phyloP scores from a whole-genome alignment of 23 tunicate species.

The Ascidia mentula region DNA sequence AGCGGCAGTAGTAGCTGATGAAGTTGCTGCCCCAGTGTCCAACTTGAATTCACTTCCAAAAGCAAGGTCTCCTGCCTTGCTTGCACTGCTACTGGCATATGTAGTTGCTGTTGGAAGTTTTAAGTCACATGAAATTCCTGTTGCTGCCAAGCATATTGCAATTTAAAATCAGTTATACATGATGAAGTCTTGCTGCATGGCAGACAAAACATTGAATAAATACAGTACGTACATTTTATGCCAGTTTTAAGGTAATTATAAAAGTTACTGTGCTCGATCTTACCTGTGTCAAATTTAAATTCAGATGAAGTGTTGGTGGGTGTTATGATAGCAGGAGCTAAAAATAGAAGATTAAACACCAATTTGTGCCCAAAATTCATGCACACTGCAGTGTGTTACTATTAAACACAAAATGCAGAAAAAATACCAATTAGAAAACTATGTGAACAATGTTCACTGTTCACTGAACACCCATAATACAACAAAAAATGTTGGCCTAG shows the following conservation, averaged over 20 bases:
- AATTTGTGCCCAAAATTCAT: not conserved
- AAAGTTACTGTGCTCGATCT: too few relatives aligned
- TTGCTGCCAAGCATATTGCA: slow-evolving; percentile 21
- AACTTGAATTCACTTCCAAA: not conserved
- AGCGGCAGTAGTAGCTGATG: slow-evolving; percentile 2
- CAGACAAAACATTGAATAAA: too few relatives aligned
- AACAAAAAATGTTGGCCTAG: not conserved
- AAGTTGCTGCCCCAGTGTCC: not conserved
- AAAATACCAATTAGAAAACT: not conserved
- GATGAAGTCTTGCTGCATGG: too few relatives aligned
- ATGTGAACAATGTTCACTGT: too few relatives aligned
- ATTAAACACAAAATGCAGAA: too few relatives aligned
- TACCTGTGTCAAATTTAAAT: too few relatives aligned
- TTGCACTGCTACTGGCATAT: not conserved
- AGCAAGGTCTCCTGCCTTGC: not conserved
- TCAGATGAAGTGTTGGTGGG: not conserved
- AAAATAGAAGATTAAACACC: too few relatives aligned
- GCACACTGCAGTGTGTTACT: too few relatives aligned
- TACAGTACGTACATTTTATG: too few relatives aligned
- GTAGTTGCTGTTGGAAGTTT: slow-evolving; percentile 18
- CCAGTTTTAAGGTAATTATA: too few relatives aligned
- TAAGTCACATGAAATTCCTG: slow-evolving; percentile 7
- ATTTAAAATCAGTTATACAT: too few relatives aligned
- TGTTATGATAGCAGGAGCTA: not conserved
- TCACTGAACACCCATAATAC: too few relatives aligned